Percentiles rank a stretch among this genome's conserved stretches.
phyloP scores from a whole-genome alignment of 2,888 invertebrate species.

The Xylophagus ater region DNA sequence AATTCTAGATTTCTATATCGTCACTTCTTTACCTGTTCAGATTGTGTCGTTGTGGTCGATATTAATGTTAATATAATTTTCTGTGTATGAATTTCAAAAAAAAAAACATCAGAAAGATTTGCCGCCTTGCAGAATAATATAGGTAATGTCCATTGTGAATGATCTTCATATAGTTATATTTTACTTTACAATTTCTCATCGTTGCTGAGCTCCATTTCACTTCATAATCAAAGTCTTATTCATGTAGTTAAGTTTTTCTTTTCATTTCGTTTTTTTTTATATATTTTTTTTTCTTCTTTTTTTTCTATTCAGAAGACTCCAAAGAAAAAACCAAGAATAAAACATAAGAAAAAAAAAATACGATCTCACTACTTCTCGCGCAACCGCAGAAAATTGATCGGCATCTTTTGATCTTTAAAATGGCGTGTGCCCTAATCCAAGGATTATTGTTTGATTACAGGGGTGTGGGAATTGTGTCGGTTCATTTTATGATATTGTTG shows the following conservation, averaged over 20 bases:
- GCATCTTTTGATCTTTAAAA: constrained; percentile 35
- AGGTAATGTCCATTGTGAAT: constrained; percentile 9
- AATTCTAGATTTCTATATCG: too few relatives aligned
- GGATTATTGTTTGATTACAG: constrained; percentile 35
- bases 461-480: constrained; percentile 20
- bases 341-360: not conserved
- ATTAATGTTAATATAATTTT: too few relatives aligned
- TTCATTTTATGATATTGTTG: too few relatives aligned
- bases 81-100: too few relatives aligned
- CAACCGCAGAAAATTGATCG: constrained; percentile 39
- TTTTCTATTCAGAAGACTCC: constrained; percentile 2
- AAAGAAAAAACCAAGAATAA: constrained; percentile 4
- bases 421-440: constrained; percentile 40
- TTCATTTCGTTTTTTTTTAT: constrained; percentile 9
- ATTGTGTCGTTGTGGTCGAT: too few relatives aligned
- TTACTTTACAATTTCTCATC: constrained; percentile 3
- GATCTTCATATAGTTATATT: constrained; percentile 9
- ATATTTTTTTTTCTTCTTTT: not conserved
- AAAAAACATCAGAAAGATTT: constrained; percentile 10
- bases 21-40: too few relatives aligned
- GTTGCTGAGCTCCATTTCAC: not conserved
- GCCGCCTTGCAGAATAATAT: constrained; percentile 8
- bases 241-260: constrained; percentile 6
- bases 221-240: constrained; percentile 1
- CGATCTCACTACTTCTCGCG: constrained; percentile 27